Evolutionary conservation across 2,113 vertebrate species (phyloP).

Genomic region (Andinoacara biseriatus): DNA sequence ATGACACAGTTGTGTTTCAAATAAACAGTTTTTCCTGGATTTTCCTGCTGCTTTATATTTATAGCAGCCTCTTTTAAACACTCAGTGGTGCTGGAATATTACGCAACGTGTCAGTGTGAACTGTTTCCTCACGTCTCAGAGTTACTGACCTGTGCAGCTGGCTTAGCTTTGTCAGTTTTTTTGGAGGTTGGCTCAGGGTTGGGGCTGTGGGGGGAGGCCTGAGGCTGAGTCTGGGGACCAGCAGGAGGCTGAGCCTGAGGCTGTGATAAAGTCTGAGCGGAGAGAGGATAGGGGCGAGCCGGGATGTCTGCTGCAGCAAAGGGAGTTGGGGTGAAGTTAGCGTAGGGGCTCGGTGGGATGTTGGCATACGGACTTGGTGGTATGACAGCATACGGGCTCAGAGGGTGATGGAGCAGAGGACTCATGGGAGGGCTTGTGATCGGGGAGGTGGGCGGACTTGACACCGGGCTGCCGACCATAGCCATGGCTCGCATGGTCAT

Average conservation of each 20-base stretch:
- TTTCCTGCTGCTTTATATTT: not conserved
- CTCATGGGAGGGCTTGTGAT: slow-evolving; percentile 68
- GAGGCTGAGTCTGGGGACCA: slow-evolving; percentile 7
- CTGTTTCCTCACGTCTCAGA: slow-evolving; percentile 21
- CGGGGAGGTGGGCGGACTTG: slow-evolving; percentile 69
- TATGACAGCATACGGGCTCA: slow-evolving; percentile 64
- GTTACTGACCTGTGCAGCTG: slow-evolving; percentile 66
- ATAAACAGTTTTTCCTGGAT: not conserved
- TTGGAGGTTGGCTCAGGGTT: slow-evolving; percentile 7
- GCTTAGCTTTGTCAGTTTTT: slow-evolving; percentile 16
- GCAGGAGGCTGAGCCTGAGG: slow-evolving; percentile 12
- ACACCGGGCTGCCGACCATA: slow-evolving; percentile 70
- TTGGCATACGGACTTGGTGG: slow-evolving; percentile 74
- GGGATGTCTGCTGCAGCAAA: slow-evolving; percentile 38
- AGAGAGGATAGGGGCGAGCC: slow-evolving; percentile 42
- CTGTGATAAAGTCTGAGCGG: slow-evolving; percentile 21
- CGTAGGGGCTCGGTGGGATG: slow-evolving; percentile 72
- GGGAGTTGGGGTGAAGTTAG: slow-evolving; percentile 66
- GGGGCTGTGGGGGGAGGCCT: not conserved
- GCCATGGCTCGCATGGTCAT: slow-evolving; percentile 87
- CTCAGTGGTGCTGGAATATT: slow-evolving; percentile 15
- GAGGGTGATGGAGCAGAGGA: slow-evolving; percentile 63
- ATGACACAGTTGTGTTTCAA: not conserved
- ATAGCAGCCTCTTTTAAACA: not conserved
- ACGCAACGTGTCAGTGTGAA: not conserved